Base-by-base conservation (phyloP, 2,113 vertebrate genomes). In the Desmodus rotundus region DNA sequence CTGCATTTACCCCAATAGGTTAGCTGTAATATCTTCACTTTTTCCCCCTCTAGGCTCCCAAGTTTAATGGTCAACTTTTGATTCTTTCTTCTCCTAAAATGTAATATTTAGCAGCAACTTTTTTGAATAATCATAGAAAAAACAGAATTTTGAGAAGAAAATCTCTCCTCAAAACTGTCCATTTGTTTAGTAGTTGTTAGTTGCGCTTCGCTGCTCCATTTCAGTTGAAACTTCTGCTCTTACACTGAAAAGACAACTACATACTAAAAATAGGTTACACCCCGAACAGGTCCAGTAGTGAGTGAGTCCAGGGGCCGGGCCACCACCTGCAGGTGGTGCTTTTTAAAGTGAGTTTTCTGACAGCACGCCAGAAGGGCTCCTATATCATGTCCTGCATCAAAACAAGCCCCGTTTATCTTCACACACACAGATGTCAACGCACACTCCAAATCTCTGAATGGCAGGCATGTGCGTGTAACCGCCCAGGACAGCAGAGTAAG, bases 371-470 rank as follows among this genome's bases (percentile, higher is more conserved):
- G 45, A 26, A 54, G 83, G 52, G 19, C 50, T 54, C 8, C 56
- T 17, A 33, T 87, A 84, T 50, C 89, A 19, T 4, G 26, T 33
- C 67, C 92, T 78, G 81, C 91, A 95, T 88, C 72, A 56, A 81
- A 63, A 91, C 68, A 65, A 94, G 74, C 85, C 65, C 41, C 11
- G 5, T 67, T 96, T 97, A 84, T 98, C 97, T 91, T 84, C 24
- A 89, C 78, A 93, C 76, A 94, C 82, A 92, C 24, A 68, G 50
- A 95, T 91, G 94, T 95, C 92, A 93, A 31, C 28, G 41, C 93
- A 96, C 96, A 95, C 96, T 97, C 94, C 85, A 89, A 38, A 85
- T 86, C 87, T 93, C 84, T 86, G 77, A 88, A 94, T 58, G 89
- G 58, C 84, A 97, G 96, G 96, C 96, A 94, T 93, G 88, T 83